phyloP scores from a whole-genome alignment of 2,888 invertebrate species.

The Polydrusus cervinus region DNA sequence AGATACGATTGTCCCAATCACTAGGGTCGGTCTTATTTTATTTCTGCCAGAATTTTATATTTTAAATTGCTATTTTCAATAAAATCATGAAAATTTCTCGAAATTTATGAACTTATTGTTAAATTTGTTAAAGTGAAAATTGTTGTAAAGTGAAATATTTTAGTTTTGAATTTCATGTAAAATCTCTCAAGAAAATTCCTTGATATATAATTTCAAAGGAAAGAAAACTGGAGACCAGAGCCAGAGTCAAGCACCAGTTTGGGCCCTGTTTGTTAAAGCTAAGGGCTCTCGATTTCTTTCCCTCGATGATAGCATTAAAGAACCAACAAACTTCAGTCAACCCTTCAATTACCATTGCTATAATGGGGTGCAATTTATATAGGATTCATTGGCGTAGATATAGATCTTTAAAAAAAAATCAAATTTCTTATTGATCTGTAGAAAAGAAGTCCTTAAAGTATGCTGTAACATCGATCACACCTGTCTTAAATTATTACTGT shows the following conservation, averaged over 20 bases:
- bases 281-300: slow-evolving; percentile 62
- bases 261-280: slow-evolving; percentile 60
- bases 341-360: slow-evolving; percentile 66
- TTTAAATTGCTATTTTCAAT: no score
- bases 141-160: no score
- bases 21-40: no score
- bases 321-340: slow-evolving; percentile 63
- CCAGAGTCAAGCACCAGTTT: slow-evolving; percentile 53
- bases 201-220: slow-evolving; percentile 18
- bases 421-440: not conserved
- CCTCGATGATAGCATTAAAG: slow-evolving; percentile 63
- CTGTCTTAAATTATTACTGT: no score
- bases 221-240: slow-evolving; percentile 22
- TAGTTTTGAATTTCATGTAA: not conserved
- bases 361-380: slow-evolving; percentile 60
- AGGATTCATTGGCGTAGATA: slow-evolving; percentile 34
- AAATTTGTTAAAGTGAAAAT: no score
- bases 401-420: not conserved
- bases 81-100: no score
- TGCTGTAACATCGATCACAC: no score
- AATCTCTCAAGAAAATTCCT: not conserved
- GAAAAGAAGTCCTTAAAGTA: no score
- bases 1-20: no score
- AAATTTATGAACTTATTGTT: no score
- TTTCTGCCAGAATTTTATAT: no score